Percentiles rank a stretch among this genome's conserved stretches.
These are phyloP conservation scores for Drosophila serrata DNA, from an alignment of 1,140 invertebrate genomes.

Conservation along the genomic window DNA sequence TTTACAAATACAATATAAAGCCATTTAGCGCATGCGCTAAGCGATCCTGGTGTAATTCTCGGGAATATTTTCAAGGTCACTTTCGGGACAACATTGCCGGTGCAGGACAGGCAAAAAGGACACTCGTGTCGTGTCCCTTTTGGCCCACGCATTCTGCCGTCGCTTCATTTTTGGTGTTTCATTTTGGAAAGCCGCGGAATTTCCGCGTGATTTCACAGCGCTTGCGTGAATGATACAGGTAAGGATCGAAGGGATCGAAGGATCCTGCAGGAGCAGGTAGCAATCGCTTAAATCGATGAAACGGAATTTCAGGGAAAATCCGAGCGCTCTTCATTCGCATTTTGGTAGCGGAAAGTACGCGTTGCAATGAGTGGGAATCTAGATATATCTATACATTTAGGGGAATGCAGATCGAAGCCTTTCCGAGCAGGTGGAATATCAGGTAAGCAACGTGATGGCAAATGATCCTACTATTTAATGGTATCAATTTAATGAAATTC, in stretches of 20 bases:
- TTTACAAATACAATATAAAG: slow-evolving; percentile 80
- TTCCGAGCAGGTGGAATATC: slow-evolving; percentile 57
- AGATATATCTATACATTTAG: not conserved
- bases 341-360: slow-evolving; percentile 66
- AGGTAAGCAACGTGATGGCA: slow-evolving; percentile 8
- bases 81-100: slow-evolving; percentile 51
- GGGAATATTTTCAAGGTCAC: slow-evolving; percentile 81
- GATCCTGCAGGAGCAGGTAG: slow-evolving; percentile 49
- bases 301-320: slow-evolving; percentile 69
- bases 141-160: slow-evolving; percentile 20
- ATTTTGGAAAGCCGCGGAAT: slow-evolving; percentile 67
- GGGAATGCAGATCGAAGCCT: slow-evolving; percentile 26
- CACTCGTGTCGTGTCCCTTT: slow-evolving; percentile 46
- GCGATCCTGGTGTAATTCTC: slow-evolving; percentile 76
- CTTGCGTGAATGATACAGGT: slow-evolving; percentile 74
- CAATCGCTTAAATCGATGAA: slow-evolving; percentile 73
- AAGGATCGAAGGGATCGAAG: slow-evolving; percentile 15
- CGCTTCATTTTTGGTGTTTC: slow-evolving; percentile 42
- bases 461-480: slow-evolving; percentile 2
- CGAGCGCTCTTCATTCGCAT: slow-evolving; percentile 73
- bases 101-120: slow-evolving; percentile 61
- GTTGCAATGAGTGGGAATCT: slow-evolving; percentile 39
- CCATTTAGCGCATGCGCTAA: slow-evolving; percentile 84
- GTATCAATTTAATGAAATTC: not conserved
- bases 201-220: slow-evolving; percentile 75